A percentile compares a stretch with the other conserved stretches of the same genome.
Evolutionary conservation across 2,888 invertebrate species (phyloP).

Genomic region (Macaria liturata): DNA sequence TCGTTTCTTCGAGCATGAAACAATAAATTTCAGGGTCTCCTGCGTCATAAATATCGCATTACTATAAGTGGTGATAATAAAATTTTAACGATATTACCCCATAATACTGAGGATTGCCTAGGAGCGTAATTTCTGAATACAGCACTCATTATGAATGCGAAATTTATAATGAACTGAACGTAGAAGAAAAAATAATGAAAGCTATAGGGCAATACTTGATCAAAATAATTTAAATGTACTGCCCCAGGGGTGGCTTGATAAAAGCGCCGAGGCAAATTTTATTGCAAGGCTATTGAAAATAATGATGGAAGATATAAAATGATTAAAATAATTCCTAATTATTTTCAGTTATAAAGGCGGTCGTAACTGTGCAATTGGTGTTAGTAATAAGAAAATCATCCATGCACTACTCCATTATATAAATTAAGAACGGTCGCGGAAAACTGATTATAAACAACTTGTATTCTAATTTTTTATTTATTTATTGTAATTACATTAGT

Average conservation of each 20-base stretch:
- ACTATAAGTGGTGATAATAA: slow-evolving; percentile 72
- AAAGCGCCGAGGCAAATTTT: background rate
- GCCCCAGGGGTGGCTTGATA: background rate
- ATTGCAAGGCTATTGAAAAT: background rate
- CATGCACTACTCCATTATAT: too few relatives aligned
- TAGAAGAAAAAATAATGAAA: background rate
- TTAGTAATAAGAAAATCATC: too few relatives aligned
- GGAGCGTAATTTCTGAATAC: slow-evolving; percentile 34
- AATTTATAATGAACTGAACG: slow-evolving; percentile 8
- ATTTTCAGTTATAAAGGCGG: too few relatives aligned
- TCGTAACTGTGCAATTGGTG: too few relatives aligned
- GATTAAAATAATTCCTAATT: too few relatives aligned
- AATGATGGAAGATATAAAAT: background rate
- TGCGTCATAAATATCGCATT: slow-evolving; percentile 73
- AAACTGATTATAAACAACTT: too few relatives aligned
- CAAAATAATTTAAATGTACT: background rate
- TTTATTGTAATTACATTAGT: too few relatives aligned
- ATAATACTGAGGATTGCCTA: slow-evolving; percentile 46
- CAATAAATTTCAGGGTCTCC: slow-evolving; percentile 66
- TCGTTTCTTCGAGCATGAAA: slow-evolving; percentile 65
- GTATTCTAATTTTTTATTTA: too few relatives aligned
- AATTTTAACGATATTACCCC: slow-evolving; percentile 65
- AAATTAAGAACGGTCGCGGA: too few relatives aligned
- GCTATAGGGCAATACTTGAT: background rate
- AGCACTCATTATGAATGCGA: slow-evolving; percentile 25